Base-by-base conservation (phyloP, 2,113 vertebrate species). In the Seriola rivoliana region DNA sequence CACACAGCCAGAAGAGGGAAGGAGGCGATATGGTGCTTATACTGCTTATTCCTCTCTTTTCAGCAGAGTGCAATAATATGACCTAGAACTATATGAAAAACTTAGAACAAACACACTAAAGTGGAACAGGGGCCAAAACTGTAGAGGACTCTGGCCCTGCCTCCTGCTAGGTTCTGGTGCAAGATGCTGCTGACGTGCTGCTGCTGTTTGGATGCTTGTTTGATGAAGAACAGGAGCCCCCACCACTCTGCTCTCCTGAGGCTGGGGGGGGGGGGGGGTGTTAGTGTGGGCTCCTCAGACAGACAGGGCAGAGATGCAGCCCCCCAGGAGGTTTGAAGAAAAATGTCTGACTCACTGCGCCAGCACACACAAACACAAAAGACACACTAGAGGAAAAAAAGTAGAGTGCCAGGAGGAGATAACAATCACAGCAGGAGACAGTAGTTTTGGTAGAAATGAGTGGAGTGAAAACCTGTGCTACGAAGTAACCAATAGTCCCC, bases 291-390 rank as follows among this genome's bases (percentile, higher is more conserved):
- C 44, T 81, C 63, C 75, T 75, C 46, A 75, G 81, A 86, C 78
- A 79, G 79, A 82, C 66, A 65, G 84, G 11, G 50, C 50, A 77
- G 21, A 79, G 57, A 83, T 58, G 54, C 63, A 85, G 78, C 70
- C 62, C 77, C 63, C 76, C 84, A 54, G 48, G 87, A 80, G 67
- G 40, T 76, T 79, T 62, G 55, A 64, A 71, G 63, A 82, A 58
- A 88, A 68, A 77, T 44, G 73, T 82, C 58, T 87, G 75, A 84
- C 75, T 80, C 75, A 75, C 50, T 84, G 78, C 79, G 69, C 32
- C 66, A 9, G 19, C 50, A 57, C 68, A 36, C 32, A 73, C 65
- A 55, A 34, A 34, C 55, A 70, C 21, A 55, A 40, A 59, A 42
- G 3, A 69, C 23, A 81, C 60, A 72, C 42, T 3, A 16, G 38